Evolutionary conservation across 2,888 invertebrate genomes (phyloP).

Genomic region (Ceramica pisi): DNA sequence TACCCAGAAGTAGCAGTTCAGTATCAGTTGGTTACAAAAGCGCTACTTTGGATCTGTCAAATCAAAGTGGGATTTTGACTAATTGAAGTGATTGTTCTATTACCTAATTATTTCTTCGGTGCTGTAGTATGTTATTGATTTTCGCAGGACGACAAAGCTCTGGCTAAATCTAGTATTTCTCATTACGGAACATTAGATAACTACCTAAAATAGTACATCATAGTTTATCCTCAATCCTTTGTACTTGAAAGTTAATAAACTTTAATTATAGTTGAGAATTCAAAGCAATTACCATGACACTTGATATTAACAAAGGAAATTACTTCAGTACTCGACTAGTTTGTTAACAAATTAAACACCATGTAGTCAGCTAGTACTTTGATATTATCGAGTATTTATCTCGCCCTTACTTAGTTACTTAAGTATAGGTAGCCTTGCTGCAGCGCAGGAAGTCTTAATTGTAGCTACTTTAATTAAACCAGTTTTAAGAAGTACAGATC

Average conservation of each 20-base stretch:
- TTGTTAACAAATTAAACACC: constrained; percentile 45
- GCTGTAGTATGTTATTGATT: too few species aligned
- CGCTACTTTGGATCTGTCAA: too few species aligned
- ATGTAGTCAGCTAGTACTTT: constrained; percentile 26
- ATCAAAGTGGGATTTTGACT: too few species aligned
- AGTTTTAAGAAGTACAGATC: constrained; percentile 72
- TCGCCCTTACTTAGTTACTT: constrained; percentile 54
- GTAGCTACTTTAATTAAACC: constrained; percentile 76
- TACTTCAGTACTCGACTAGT: constrained; percentile 18
- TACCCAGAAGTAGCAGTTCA: too few species aligned
- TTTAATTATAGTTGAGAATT: constrained; percentile 24
- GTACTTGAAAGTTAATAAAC: constrained; percentile 24
- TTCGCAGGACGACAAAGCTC: too few species aligned
- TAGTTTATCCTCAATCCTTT: constrained; percentile 4
- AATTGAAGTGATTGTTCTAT: too few species aligned
- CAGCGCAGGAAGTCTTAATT: constrained; percentile 83
- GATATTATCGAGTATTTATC: constrained; percentile 52
- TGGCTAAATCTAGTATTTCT: too few species aligned
- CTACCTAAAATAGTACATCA: background rate
- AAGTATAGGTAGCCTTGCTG: constrained; percentile 68
- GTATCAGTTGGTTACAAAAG: too few species aligned
- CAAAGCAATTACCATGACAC: constrained; percentile 37
- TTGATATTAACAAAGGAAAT: constrained; percentile 43
- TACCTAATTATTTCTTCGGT: too few species aligned
- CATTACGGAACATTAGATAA: background rate